Evolutionary conservation across 2,888 invertebrate species (phyloP), one percentile per base, ranked within the genome.

Genomic region (Microdon myrmicae): DNA sequence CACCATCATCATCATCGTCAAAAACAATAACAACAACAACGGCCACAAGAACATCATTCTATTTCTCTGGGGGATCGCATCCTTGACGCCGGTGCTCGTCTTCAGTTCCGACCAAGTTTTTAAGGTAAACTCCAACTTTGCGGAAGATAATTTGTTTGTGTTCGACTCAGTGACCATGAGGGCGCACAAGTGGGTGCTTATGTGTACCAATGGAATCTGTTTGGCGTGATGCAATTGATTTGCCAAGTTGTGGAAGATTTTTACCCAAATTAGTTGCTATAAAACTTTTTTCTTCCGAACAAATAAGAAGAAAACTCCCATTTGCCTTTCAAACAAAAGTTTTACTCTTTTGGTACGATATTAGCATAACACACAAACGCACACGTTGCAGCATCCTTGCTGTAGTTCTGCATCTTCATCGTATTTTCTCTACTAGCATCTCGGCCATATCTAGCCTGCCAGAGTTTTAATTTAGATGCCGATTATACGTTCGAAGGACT

Each of bases 401-500:
- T 10, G 9, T 19, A 2, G 3, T 3, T 0, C 16, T 14, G 23
- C n/a, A 4, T 17, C 12, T 23, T 10, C 19, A 1, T 31, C n/a
- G 16, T 10, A 20, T 8, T 9, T 12, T 22, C 2, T 43, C 22
- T 20, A 19, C 6, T 14, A 14, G 8, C n/a, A n/a, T 19, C 32
- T 16, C 9, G 34, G 12, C 12, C 16, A 13, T 20, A n/a, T 12
- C 23, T 20, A 10, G 20, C 20, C 14, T 16, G 17, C 28, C 19
- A 31, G 61, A 71, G 70, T 73, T 73, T 71, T 74, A 75, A 76
- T 75, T 75, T 77, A 72, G 73, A 69, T 71, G 69, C 47, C 74
- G 75, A 77, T 78, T 78, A 77, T 73, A 77, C 77, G 77, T 75
- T 75, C 72, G 74, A 78, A 74, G 73, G 75, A 77, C 71, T 77